Evolutionary conservation across 2,888 invertebrate genomes (phyloP).

Genomic region (Caenorhabditis afra): DNA sequence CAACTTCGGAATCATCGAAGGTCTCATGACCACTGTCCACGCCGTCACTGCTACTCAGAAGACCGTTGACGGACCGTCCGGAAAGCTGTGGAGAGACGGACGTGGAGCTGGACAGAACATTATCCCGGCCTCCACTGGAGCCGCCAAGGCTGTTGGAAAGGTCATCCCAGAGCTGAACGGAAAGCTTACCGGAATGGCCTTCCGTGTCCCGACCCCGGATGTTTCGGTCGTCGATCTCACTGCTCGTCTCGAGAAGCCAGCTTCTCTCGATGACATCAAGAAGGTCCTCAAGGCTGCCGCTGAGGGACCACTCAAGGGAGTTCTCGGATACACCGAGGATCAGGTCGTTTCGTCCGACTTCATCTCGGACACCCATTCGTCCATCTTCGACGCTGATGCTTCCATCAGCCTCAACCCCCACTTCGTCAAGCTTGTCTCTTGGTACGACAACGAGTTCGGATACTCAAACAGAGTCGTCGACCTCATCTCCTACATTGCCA

Average conservation of each 20-base stretch:
- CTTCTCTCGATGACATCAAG: constrained; percentile 92
- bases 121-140: constrained; percentile 98
- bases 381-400: constrained; percentile 96
- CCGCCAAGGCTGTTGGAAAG: constrained; percentile 99
- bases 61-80: constrained; percentile 89
- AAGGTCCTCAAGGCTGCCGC: constrained; percentile 89
- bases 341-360: constrained; percentile 97
- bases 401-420: constrained; percentile 94
- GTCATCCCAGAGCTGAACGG: constrained; percentile 97
- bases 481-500: constrained; percentile 92
- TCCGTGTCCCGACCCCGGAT: constrained; percentile 97
- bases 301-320: constrained; percentile 90
- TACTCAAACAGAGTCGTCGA: constrained; percentile 98
- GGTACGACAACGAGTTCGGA: constrained; percentile 99
- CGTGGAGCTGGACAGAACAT: constrained; percentile 98
- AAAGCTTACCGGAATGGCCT: constrained; percentile 99
- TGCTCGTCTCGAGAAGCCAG: constrained; percentile 84
- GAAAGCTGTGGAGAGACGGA: constrained; percentile 91
- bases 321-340: constrained; percentile 95
- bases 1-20: constrained; percentile 71
- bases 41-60: constrained; percentile 97
- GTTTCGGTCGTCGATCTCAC: constrained; percentile 99
- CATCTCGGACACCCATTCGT: constrained; percentile 91
- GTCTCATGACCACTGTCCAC: constrained; percentile 89
- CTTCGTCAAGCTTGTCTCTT: constrained; percentile 97